Evolutionary conservation across 2,797 vertebrate species (phyloP), one percentile per base, ranked within the genome.

Genomic region (Prionace glauca): DNA sequence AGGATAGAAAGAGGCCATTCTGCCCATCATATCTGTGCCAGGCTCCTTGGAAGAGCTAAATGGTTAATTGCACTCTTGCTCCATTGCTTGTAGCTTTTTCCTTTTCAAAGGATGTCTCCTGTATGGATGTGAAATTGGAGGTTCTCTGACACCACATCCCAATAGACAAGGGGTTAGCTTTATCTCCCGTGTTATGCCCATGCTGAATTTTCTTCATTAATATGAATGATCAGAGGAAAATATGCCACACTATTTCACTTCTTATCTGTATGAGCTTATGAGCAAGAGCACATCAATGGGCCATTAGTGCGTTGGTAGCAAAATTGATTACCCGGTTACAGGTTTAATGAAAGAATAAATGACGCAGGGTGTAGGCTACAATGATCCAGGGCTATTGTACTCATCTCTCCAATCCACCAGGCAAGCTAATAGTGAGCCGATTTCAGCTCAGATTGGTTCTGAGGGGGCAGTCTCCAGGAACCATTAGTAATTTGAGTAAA

Each of bases 271-370:
- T 7, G 22, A 36, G 1, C 62, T 84, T 36, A 20, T 69, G 90
- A 92, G 22, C 90, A 69, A 67, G 36, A 69, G 11, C 24, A 24
- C 90, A 69, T 92, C 65, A 92, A 12, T 69, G 65, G 65, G n/a
- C n/a, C 65, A 69, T 92, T 69, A 92, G 65, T 69, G 90, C 62
- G 4, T 92, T 69, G n/a, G 90, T 10, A 69, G 20, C 65, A 22
- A n/a, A 69, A 92, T 92, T 41, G 65, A 92, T 92, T 92, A 92
- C n/a, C 9, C 67, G 65, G 41, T 92, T 92, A 92, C 65, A 92
- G 90, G 26, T 41, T 69, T 92, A 92, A 92, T 92, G 67, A 67
- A n/a, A 11, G 90, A 92, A 67, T 92, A 69, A 92, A 92, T 69
- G n/a, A 24, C 11, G 3, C 3, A 18, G 20, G 0, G 62, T 32